Conservation (phyloP, 2,113 vertebrate species). For the Elgaria multicarinata region DNA sequence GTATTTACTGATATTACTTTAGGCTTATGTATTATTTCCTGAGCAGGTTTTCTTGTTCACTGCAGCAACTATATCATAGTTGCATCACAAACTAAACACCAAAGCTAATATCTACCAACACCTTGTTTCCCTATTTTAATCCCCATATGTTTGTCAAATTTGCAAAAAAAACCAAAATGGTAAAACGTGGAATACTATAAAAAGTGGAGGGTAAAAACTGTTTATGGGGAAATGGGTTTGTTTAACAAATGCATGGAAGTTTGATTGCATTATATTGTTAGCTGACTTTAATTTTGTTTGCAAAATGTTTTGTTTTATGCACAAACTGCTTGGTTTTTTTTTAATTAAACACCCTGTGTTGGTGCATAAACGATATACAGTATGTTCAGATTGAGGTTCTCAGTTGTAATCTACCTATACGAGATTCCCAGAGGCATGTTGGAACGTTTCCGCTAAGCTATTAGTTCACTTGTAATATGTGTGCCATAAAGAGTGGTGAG, state of each 20-base stretch:
- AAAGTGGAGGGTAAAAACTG: constrained; percentile 33
- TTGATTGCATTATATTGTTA: constrained; percentile 45
- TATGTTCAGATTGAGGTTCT: constrained; percentile 43
- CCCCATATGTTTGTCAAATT: constrained; percentile 48
- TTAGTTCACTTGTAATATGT: background rate
- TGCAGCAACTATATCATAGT: constrained; percentile 46
- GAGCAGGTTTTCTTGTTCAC: constrained; percentile 16
- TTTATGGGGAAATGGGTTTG: constrained; percentile 51
- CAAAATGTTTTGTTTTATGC: constrained; percentile 44
- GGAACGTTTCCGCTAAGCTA: constrained; percentile 24
- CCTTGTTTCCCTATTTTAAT: constrained; percentile 45
- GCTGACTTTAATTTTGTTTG: constrained; percentile 48
- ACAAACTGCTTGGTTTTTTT: constrained; percentile 44
- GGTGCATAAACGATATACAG: constrained; percentile 46
- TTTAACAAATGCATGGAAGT: constrained; percentile 55
- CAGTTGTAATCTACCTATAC: constrained; percentile 38
- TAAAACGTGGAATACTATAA: constrained; percentile 15
- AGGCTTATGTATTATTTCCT: constrained; percentile 66
- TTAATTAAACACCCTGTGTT: constrained; percentile 42
- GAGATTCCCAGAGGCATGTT: background rate
- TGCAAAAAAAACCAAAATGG: constrained; percentile 15
- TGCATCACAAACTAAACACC: constrained; percentile 40
- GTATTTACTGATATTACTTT: constrained; percentile 67
- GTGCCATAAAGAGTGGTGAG: constrained; percentile 59
- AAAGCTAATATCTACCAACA: background rate